These are phyloP conservation scores for Drosophila kanapiae DNA, from an alignment of 1,140 invertebrate species.

Conservation along the genomic window DNA sequence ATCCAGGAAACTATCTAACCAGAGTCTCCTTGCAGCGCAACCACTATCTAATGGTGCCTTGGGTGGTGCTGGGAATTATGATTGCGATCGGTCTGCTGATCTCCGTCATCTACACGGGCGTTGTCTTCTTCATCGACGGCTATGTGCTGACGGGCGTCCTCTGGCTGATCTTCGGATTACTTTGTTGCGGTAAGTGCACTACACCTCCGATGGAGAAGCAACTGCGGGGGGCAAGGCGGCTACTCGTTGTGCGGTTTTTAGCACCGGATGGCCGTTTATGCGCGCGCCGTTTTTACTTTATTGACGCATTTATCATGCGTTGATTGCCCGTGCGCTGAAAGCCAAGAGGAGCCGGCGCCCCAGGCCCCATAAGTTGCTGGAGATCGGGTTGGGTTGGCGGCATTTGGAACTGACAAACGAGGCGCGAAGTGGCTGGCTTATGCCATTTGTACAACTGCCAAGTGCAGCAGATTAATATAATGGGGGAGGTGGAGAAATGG, in stretches of 20 bases:
- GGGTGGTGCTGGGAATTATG: slow-evolving; percentile 92
- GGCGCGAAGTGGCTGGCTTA: slow-evolving; percentile 59
- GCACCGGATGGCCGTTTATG: slow-evolving; percentile 67
- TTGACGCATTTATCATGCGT: slow-evolving; percentile 74
- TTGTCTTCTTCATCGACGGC: slow-evolving; percentile 89
- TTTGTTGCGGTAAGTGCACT: slow-evolving; percentile 87
- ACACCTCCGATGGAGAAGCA: neutral
- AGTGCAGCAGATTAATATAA: slow-evolving; percentile 39
- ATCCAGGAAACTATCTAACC: slow-evolving; percentile 23
- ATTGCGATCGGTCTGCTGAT: slow-evolving; percentile 90
- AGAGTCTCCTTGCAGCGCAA: slow-evolving; percentile 88
- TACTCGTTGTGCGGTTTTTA: slow-evolving; percentile 64
- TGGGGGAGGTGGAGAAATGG: slow-evolving; percentile 11
- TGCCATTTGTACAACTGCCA: slow-evolving; percentile 59
- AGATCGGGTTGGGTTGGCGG: slow-evolving; percentile 1
- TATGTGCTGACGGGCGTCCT: slow-evolving; percentile 87
- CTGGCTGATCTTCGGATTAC: slow-evolving; percentile 88
- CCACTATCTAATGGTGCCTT: slow-evolving; percentile 92
- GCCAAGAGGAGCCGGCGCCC: slow-evolving; percentile 13
- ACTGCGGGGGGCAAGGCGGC: neutral
- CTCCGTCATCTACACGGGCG: slow-evolving; percentile 91
- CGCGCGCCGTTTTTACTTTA: slow-evolving; percentile 59
- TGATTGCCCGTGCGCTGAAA: slow-evolving; percentile 64
- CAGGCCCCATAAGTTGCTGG: neutral
- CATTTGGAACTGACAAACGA: slow-evolving; percentile 50